Base-by-base conservation (phyloP, 2,888 invertebrate genomes). In the Aphrophora alni region DNA sequence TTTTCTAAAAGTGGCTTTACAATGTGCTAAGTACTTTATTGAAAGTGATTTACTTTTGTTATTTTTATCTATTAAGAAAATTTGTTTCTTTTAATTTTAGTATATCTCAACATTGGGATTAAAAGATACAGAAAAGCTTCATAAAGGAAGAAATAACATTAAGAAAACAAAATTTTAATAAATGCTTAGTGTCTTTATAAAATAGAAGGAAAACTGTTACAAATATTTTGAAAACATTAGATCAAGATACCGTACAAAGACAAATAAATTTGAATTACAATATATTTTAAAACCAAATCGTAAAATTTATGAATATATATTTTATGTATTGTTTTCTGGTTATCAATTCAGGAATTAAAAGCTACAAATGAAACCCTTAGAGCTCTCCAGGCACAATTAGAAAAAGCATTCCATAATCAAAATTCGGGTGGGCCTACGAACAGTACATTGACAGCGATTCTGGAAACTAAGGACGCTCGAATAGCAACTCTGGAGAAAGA, bases 401-500 rank as follows among this genome's bases (percentile, higher is more conserved):
- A 94, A 90, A 91, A 93, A 87, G 93, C 93, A 88, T 89, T 91
- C 88, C 86, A 85, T 83, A 90, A 91, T 85, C 93, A 92, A 87
- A 91, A 91, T 84, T 91, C 91, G 86, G 90, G 91, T 88, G 91
- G 91, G 85, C 87, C 88, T 26, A 88, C 89, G 77, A 91, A 90
- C 89, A 93, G 93, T 88, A 94, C 94, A 86, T 92, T 94, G 89
- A 93, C 93, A 86, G 94, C 94, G 87, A 93, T 94, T 89, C 92
- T 95, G 90, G 94, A 94, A 90, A 94, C 94, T 86, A 94, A 96
- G 93, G 96, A 96, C 90, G 94, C 94, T 87, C 92, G 95, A 89
- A 95, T 97, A 89, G 92, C 94, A 88, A 95, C 94, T 84, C 92
- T 97, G 89, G 96, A 97, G 91, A 94, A 94, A 87, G 95, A 96